Conservation (phyloP, 1,140 invertebrate species). For the Tyrophagus putrescentiae region DNA sequence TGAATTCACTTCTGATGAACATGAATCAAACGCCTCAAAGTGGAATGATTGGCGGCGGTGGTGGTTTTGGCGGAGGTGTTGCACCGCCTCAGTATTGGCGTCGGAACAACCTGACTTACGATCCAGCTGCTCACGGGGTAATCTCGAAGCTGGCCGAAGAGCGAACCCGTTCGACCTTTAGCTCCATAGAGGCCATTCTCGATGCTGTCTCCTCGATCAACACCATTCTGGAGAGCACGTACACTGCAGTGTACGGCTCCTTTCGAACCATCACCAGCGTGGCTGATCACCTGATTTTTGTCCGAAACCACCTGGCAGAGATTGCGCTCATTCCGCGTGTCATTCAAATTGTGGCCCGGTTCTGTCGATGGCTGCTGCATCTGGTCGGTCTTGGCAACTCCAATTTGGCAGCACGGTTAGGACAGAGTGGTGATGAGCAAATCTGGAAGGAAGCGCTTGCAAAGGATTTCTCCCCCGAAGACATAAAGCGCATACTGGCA, state of each 20-base stretch:
- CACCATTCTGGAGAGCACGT: conserved; percentile 92
- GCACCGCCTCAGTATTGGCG: too few species aligned
- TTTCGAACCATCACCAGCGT: conserved; percentile 86
- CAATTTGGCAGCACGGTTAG: background rate
- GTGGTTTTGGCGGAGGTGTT: too few species aligned
- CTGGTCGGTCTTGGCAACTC: conserved; percentile 41
- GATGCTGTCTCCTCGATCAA: conserved; percentile 77
- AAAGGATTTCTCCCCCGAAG: conserved; percentile 10
- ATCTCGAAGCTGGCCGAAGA: conserved; percentile 77
- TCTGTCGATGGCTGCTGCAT: conserved; percentile 37
- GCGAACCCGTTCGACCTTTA: conserved; percentile 73
- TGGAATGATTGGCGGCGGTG: too few species aligned
- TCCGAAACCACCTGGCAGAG: conserved; percentile 62
- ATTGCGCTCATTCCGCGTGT: conserved; percentile 60
- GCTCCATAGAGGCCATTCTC: conserved; percentile 82
- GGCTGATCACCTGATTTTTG: conserved; percentile 74
- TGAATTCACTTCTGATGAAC: too few species aligned
- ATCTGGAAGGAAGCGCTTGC: conserved; percentile 32
- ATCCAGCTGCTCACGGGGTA: conserved; percentile 36
- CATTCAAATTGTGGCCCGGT: conserved; percentile 59
- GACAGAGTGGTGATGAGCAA: conserved; percentile 32
- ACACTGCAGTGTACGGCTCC: conserved; percentile 80
- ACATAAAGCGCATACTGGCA: background rate
- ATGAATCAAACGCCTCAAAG: too few species aligned
- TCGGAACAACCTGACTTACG: background rate